Evolutionary conservation across 64 coral and sea anemone species (phyloP).

Genomic region (Dendrophyllia cribrosa): DNA sequence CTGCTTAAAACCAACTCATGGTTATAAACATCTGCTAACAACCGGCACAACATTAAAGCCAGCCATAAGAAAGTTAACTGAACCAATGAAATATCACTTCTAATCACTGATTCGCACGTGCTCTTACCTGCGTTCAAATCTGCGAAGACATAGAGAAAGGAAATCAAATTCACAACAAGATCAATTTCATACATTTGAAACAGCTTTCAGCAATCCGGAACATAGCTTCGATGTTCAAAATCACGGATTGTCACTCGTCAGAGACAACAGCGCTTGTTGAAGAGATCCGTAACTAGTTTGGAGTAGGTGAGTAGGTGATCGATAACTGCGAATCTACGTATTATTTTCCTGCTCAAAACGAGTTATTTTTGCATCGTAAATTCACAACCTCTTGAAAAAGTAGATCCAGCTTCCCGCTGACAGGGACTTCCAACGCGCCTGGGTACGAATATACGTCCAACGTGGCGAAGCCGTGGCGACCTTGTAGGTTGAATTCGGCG

Average conservation of each 20-base stretch:
- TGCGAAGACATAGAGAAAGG: neutral
- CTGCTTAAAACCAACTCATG: too few species aligned
- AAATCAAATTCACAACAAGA: neutral
- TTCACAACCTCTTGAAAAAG: neutral
- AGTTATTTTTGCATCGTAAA: too few species aligned
- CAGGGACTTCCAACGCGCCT: neutral
- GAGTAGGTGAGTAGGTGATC: too few species aligned
- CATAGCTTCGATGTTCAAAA: neutral
- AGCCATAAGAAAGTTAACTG: neutral
- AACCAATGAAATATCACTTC: neutral
- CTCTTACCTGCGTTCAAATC: neutral
- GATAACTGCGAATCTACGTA: too few species aligned
- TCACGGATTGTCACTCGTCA: neutral
- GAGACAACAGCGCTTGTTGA: neutral
- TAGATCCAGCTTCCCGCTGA: neutral
- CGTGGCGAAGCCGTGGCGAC: constrained; percentile 26
- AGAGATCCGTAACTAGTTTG: neutral
- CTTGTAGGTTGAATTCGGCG: too few species aligned
- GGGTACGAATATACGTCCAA: constrained; percentile 5
- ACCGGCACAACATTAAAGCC: neutral
- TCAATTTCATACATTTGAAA: neutral
- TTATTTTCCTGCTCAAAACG: neutral
- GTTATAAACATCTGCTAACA: too few species aligned
- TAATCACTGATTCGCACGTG: neutral
- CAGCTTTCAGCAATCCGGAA: neutral